Percentiles rank a stretch among this genome's conserved stretches.
Conservation (phyloP, 1,140 invertebrate genomes). For the Vanessa atalanta region DNA sequence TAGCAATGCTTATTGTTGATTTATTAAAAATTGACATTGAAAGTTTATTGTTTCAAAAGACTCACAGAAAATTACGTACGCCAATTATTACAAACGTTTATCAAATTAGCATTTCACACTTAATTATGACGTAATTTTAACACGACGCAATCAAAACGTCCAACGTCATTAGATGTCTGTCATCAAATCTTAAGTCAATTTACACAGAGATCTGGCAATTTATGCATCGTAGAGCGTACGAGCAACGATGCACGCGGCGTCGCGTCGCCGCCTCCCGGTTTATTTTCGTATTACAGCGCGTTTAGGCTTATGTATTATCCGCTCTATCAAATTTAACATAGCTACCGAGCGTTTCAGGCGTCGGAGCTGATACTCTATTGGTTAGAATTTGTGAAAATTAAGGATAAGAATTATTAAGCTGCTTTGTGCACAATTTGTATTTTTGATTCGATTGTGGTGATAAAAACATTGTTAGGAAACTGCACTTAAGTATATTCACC, state of each 20-base stretch:
- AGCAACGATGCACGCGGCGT: slow-evolving; percentile 7
- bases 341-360: neutral
- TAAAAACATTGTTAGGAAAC: too few relatives aligned
- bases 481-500: too few relatives aligned
- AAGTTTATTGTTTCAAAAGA: too few relatives aligned
- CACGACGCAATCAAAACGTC: neutral
- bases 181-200: slow-evolving; percentile 10
- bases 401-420: too few relatives aligned
- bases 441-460: too few relatives aligned
- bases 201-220: slow-evolving; percentile 1
- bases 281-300: slow-evolving; percentile 34
- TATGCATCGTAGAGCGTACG: neutral
- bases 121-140: neutral
- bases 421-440: too few relatives aligned
- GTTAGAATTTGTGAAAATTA: too few relatives aligned
- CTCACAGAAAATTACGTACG: too few relatives aligned
- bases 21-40: too few relatives aligned
- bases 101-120: too few relatives aligned
- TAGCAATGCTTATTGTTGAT: too few relatives aligned
- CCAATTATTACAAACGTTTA: neutral
- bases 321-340: neutral
- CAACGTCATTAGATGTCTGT: neutral
- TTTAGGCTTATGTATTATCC: slow-evolving; percentile 27
- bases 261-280: slow-evolving; percentile 27
- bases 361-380: too few relatives aligned